Evolutionary conservation across 2,797 vertebrate species (phyloP).

Genomic region (Sebastes hopkinsi): DNA sequence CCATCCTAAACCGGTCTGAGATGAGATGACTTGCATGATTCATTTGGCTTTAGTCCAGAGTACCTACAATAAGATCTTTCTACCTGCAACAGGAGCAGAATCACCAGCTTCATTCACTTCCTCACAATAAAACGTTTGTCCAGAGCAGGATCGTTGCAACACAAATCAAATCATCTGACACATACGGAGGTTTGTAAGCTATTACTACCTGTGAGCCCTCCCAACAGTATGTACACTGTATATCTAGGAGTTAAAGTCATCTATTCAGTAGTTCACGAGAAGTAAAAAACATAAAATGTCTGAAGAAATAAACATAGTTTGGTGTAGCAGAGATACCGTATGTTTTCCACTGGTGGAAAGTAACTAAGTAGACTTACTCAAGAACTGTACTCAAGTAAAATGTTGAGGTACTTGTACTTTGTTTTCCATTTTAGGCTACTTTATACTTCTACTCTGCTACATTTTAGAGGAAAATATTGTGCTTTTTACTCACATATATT

Average conservation of each 20-base stretch:
- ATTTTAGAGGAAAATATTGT: not conserved
- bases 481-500: not conserved
- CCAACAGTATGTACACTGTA: not conserved
- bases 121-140: not conserved
- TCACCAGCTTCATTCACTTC: not conserved
- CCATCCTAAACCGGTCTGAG: not conserved
- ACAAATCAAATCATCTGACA: not conserved
- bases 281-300: not conserved
- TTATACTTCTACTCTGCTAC: not conserved
- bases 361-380: not conserved
- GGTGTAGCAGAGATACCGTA: not conserved
- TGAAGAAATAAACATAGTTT: not conserved
- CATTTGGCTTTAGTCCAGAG: not conserved
- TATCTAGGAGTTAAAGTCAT: too few species aligned
- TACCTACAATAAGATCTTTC: constrained; percentile 7
- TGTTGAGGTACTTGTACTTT: not conserved
- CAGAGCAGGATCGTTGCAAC: not conserved
- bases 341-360: not conserved
- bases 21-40: not conserved
- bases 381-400: not conserved
- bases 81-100: not conserved
- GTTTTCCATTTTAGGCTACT: not conserved
- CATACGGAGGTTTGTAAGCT: too few species aligned
- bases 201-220: not conserved
- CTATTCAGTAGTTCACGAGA: not conserved